Base-by-base conservation (phyloP, 1,140 invertebrate species). In the Lucilia cuprina region DNA sequence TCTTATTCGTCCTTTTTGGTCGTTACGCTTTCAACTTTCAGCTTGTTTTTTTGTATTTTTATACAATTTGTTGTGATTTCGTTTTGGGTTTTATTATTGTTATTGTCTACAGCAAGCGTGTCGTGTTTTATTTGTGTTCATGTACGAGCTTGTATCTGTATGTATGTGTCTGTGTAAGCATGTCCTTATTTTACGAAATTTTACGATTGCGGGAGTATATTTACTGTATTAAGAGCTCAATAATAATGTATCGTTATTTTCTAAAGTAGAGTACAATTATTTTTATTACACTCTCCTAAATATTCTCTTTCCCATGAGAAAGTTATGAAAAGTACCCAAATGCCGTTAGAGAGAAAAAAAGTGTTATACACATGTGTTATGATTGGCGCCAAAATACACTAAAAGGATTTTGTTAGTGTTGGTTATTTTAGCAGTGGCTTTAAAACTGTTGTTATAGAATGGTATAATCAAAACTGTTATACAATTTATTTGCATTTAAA, bases 1-100 rank as follows among this genome's bases (percentile, higher is more conserved):
- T 80, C n/a, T 80, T 80, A 80, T 80, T 80, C 77, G 77, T 80
- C 77, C 77, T 80, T 80, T 77, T 41, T 77, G 41, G 34, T 49
- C 47, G 77, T 80, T 80, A 80, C 77, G 47, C 47, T 80, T 80
- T 47, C 41, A 41, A 41, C 41, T 41, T 41, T 41, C 41, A 41
- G 41, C 19, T 80, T 80, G 77, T 80, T 13, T 47, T 49, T 49
- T 41, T 80, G 41, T 49, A 19, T 49, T 80, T 80, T 80, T 49
- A 49, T 80, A 49, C 41, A 80, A 80, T 80, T 80, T 80, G 77
- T 80, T 49, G 77, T 80, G 77, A 80, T 80, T 80, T 80, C 77
- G 41, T 49, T 41, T 30, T 80, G 19, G 17, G 75, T 78, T 70
- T 70, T 60, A 60, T 70, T 70, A 21, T 70, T 70, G 60, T 70